phyloP scores from a whole-genome alignment of 92 coral and sea anemone species.

The Pocillopora grandis region DNA sequence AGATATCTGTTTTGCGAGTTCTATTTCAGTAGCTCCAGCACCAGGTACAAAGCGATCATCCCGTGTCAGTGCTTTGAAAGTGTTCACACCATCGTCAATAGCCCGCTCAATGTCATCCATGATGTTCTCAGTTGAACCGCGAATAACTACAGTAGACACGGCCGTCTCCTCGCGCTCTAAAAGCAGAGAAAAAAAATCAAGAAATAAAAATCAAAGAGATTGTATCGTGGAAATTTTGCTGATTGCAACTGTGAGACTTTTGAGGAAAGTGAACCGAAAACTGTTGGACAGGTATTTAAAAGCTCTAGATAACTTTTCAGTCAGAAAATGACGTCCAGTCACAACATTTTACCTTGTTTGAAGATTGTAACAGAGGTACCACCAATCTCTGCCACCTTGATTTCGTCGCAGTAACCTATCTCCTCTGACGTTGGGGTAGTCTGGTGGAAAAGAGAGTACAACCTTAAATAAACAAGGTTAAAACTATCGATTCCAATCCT shows the following conservation, averaged over 20 bases:
- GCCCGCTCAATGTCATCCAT: constrained; percentile 99
- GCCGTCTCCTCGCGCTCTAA: constrained; percentile 96
- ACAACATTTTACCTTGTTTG: constrained; percentile 76
- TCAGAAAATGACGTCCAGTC: not conserved
- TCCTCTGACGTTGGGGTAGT: constrained; percentile 93
- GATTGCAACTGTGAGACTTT: too few species aligned
- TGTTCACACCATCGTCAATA: constrained; percentile 96
- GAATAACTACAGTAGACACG: constrained; percentile 84
- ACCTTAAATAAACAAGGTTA: not conserved
- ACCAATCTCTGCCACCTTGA: constrained; percentile 86
- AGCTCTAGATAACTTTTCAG: not conserved
- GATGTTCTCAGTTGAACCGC: constrained; percentile 94
- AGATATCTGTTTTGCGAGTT: constrained; percentile 91
- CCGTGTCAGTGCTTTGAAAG: constrained; percentile 84
- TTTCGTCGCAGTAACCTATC: constrained; percentile 86
- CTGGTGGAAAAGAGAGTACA: constrained; percentile 35
- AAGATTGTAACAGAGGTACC: constrained; percentile 94
- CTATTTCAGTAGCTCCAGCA: constrained; percentile 98
- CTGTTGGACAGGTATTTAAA: not conserved
- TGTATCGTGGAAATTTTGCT: not conserved
- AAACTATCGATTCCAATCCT: not conserved
- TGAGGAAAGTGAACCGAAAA: too few species aligned
- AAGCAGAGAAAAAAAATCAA: not conserved
- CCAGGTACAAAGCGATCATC: constrained; percentile 96
- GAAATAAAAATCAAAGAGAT: not conserved